These are phyloP conservation scores for Platysternon megacephalum DNA, from an alignment of 2,113 vertebrate species.

Conservation along the genomic window DNA sequence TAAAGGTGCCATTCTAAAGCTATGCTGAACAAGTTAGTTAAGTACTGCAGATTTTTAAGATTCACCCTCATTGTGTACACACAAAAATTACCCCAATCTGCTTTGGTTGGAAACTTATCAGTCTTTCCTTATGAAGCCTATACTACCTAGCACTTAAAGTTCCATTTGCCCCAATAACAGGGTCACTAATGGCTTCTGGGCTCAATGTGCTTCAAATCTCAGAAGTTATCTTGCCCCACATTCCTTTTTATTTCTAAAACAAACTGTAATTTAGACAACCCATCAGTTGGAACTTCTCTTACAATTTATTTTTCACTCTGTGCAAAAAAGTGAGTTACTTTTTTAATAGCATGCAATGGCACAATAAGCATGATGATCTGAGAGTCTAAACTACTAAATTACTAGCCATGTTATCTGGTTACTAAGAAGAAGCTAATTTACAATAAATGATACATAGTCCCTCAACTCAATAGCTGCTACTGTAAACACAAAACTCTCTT, in stretches of 20 bases:
- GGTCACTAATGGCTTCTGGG: accelerated
- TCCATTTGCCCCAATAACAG: neutral
- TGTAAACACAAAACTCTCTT: neutral
- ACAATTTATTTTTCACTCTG: neutral
- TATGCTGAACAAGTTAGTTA: neutral
- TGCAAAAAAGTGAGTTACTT: neutral
- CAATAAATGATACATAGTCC: neutral
- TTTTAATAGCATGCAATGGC: neutral
- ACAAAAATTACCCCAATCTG: neutral
- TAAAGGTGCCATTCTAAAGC: neutral
- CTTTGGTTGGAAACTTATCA: neutral
- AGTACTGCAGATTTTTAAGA: neutral
- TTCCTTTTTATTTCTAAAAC: neutral
- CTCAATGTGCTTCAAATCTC: neutral
- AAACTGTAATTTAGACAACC: neutral
- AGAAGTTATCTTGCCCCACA: neutral
- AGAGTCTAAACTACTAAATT: neutral
- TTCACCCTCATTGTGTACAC: neutral
- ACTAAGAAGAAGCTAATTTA: neutral
- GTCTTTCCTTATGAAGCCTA: neutral
- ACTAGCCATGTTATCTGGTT: neutral
- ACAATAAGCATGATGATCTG: neutral
- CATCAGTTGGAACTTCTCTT: neutral
- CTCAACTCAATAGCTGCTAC: neutral
- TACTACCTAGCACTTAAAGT: neutral